Evolutionary conservation across 1,140 invertebrate genomes (phyloP).

Genomic region (Formica exsecta): DNA sequence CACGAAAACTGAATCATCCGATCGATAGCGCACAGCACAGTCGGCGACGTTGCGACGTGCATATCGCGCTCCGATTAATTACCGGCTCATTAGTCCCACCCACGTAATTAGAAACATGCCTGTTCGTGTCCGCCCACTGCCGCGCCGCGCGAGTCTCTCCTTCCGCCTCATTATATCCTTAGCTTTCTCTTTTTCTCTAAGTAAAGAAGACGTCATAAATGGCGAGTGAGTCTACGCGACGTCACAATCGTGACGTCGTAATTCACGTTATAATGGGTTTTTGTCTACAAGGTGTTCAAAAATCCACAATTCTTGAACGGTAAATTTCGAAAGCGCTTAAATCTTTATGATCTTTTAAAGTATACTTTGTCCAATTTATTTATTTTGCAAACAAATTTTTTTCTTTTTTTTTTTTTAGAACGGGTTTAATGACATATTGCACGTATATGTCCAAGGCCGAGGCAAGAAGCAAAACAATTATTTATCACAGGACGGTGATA

Average conservation of each 20-base stretch:
- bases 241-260: constrained; percentile 52
- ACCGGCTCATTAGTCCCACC: constrained; percentile 42
- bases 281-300: constrained; percentile 38
- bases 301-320: not conserved
- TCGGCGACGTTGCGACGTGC: constrained; percentile 2
- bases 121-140: constrained; percentile 35
- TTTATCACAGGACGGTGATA: constrained; percentile 4
- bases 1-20: constrained; percentile 56
- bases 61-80: constrained; percentile 54
- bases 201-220: constrained; percentile 7
- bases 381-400: not conserved
- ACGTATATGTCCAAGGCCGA: constrained; percentile 20
- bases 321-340: not conserved
- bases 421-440: constrained; percentile 13
- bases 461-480: constrained; percentile 12
- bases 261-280: not conserved
- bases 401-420: not conserved
- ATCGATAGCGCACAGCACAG: constrained; percentile 30
- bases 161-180: not conserved
- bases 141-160: constrained; percentile 2
- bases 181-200: constrained; percentile 3
- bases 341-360: too few species aligned
- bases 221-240: not conserved
- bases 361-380: not conserved
- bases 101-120: constrained; percentile 51